Base-by-base conservation (phyloP, 2,113 vertebrate genomes). In the Chunga burmeisteri region DNA sequence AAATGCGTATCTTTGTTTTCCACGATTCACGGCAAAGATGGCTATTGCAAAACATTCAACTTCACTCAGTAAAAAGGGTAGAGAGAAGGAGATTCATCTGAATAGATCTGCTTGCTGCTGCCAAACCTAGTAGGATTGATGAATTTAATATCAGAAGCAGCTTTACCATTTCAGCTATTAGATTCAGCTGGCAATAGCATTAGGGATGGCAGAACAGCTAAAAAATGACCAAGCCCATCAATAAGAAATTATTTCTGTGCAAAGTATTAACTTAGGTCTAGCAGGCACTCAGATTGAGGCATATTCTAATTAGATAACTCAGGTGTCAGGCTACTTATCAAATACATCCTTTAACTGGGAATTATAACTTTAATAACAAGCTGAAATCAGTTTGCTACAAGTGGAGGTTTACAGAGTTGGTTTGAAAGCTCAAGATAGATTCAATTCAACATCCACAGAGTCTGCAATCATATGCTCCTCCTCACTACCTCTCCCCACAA, bases 81-180 rank as follows among this genome's bases (percentile, higher is more conserved):
- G 63, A 86, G 71, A 86, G 50, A 61, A 81, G 46, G 80, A 84
- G 77, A 89, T 67, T 72, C 44, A 81, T 52, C 68, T 81, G 86
- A 91, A 86, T 15, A 92, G 62, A 88, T 62, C 49, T 50, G 78
- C 52, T 66, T 71, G 65, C 81, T 87, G 86, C 77, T 96, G 93
- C 65, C 94, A 81, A 50, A 89, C 11, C 59, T 81, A 67, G 52
- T 7, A 93, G 84, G 93, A 94, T 52, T 79, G 81, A 94, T 94
- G 72, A 91, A 96, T 89, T 91, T 84, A 94, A 81, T 91, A 96
- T 67, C 94, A 93, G 89, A 85, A 94, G 83, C 8, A 88, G 73
- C 65, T 91, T 96, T 87, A 94, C 72, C 66, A 93, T 92, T 83
- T 86, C 81, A 67, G 75, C 63, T 91, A 32, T 74, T 49, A 62